Percentiles rank a stretch among this genome's conserved stretches.
Evolutionary conservation across 2,797 vertebrate species (phyloP).

Genomic region (Miichthys miiuy): DNA sequence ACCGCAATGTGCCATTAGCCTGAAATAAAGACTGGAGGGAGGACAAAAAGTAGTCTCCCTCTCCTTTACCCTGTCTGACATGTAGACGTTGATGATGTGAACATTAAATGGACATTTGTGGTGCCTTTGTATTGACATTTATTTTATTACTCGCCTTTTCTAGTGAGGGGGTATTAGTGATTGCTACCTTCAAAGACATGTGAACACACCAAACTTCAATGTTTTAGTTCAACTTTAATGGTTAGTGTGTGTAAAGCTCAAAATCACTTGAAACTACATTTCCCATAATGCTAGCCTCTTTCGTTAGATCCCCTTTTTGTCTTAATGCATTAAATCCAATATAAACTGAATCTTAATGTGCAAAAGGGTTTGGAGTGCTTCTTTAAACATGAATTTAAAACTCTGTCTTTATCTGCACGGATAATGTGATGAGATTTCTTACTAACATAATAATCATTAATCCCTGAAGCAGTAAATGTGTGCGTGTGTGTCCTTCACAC

Average conservation of each 20-base stretch:
- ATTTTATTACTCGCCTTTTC: slow-evolving; percentile 23
- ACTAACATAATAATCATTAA: slow-evolving; percentile 11
- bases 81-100: slow-evolving; percentile 53
- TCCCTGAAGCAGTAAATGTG: slow-evolving; percentile 11
- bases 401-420: not conserved
- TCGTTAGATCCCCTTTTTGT: not conserved
- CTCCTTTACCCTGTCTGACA: slow-evolving; percentile 45
- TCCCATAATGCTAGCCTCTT: not conserved
- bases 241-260: not conserved
- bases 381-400: not conserved
- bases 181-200: slow-evolving; percentile 5
- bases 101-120: slow-evolving; percentile 59
- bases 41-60: slow-evolving; percentile 46
- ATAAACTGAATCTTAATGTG: not conserved
- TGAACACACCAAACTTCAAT: not conserved
- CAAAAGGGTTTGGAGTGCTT: not conserved
- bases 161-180: slow-evolving; percentile 19
- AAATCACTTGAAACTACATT: not conserved
- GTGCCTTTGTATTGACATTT: slow-evolving; percentile 35
- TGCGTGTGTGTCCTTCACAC: not conserved
- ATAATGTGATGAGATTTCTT: slow-evolving; percentile 9
- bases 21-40: slow-evolving; percentile 80
- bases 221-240: not conserved
- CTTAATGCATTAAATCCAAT: not conserved
- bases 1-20: slow-evolving; percentile 81